Conservation (phyloP, 2,888 invertebrate species). For the Oeneis ivallda region DNA sequence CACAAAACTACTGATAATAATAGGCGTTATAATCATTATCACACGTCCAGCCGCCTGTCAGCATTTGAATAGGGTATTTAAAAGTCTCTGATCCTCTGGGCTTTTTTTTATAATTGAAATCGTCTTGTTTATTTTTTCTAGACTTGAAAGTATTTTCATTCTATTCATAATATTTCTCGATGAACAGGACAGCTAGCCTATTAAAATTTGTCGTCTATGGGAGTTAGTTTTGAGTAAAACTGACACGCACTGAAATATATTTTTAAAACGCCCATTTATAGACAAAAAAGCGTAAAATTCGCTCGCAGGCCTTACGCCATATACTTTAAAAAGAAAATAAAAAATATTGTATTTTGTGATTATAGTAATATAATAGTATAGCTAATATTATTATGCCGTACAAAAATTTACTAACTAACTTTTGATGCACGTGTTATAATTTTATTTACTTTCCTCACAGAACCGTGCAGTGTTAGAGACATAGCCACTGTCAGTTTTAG, state of each 20-base stretch:
- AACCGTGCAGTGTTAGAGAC: background rate
- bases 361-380: background rate
- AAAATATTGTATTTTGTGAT: slow-evolving; percentile 12
- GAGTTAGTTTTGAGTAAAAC: background rate
- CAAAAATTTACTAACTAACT: background rate
- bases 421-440: background rate
- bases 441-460: background rate
- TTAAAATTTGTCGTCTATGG: background rate
- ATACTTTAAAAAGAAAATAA: slow-evolving; percentile 3
- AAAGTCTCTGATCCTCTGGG: no score
- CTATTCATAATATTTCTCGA: background rate
- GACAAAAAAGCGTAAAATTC: background rate
- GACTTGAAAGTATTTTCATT: background rate
- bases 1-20: no score
- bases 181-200: background rate
- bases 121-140: background rate
- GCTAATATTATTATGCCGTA: slow-evolving; percentile 14
- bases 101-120: no score
- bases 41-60: no score
- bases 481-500: no score
- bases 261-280: background rate
- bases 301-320: background rate
- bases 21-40: no score
- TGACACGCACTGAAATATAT: background rate
- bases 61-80: no score